These are phyloP conservation scores for Meloidogyne floridensis DNA, from an alignment of 1,140 invertebrate species.

Conservation along the genomic window DNA sequence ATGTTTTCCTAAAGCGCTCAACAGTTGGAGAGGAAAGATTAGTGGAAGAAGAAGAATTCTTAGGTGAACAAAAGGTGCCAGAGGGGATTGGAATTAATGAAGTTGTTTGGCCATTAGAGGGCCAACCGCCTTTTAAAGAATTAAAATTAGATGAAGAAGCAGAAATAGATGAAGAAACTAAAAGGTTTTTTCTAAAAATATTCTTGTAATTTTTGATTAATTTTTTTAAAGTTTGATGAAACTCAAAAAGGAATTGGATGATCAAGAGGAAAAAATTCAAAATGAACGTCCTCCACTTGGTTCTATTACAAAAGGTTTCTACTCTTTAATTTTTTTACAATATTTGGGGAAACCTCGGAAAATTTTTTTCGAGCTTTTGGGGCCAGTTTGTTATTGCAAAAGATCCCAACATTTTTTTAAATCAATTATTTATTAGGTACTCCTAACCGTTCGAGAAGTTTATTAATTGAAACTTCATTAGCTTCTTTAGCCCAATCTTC, in stretches of 20 bases:
- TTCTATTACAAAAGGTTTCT: constrained; percentile 2
- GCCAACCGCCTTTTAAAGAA: constrained; percentile 36
- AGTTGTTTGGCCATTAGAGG: constrained; percentile 7
- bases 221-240: constrained; percentile 1
- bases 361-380: too few species aligned
- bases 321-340: background rate
- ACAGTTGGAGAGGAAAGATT: background rate
- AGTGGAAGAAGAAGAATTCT: constrained; percentile 12
- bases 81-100: constrained; percentile 23
- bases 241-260: background rate
- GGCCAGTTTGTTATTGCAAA: too few species aligned
- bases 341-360: too few species aligned
- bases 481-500: background rate
- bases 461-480: background rate
- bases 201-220: background rate
- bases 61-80: constrained; percentile 18
- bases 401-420: too few species aligned
- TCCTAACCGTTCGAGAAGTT: background rate
- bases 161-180: background rate
- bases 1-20: constrained; percentile 25
- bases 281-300: background rate
- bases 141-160: constrained; percentile 33
- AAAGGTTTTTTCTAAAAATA: background rate
- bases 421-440: background rate
- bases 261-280: background rate